phyloP scores from a whole-genome alignment of 2,113 vertebrate genomes.

The Channa argus region DNA sequence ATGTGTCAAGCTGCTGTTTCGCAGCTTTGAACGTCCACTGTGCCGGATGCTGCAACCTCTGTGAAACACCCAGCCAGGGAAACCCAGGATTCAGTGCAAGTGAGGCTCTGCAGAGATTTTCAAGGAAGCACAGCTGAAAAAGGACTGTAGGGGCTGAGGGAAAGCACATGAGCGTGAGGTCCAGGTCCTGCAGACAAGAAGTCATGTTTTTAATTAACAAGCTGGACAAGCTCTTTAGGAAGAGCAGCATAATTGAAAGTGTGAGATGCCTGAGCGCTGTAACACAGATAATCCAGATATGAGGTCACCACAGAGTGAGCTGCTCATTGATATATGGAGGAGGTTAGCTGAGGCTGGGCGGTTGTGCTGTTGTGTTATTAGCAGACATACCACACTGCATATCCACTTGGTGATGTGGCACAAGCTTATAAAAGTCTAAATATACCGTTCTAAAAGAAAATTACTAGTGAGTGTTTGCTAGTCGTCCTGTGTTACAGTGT shows the following conservation, averaged over 20 bases:
- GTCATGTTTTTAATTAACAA: constrained; percentile 59
- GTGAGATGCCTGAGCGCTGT: constrained; percentile 28
- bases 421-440: not conserved
- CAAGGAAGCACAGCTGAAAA: constrained; percentile 20
- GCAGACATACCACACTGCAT: not conserved
- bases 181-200: constrained; percentile 29
- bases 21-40: constrained; percentile 12
- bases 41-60: constrained; percentile 58
- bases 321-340: constrained; percentile 45
- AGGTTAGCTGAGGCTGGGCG: constrained; percentile 48
- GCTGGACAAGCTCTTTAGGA: constrained; percentile 42
- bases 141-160: constrained; percentile 10
- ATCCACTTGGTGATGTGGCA: constrained; percentile 6
- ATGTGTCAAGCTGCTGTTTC: constrained; percentile 23
- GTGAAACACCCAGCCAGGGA: constrained; percentile 53
- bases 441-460: not conserved
- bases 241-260: constrained; percentile 16
- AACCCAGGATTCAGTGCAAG: constrained; percentile 48
- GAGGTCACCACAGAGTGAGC: constrained; percentile 52
- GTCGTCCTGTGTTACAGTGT: not conserved
- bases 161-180: constrained; percentile 4
- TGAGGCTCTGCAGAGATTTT: constrained; percentile 54
- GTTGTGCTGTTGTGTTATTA: constrained; percentile 22
- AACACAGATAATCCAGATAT: constrained; percentile 52
- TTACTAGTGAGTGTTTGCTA: not conserved